Evolutionary conservation across 2,113 vertebrate genomes (phyloP).

Genomic region (Progne subis): DNA sequence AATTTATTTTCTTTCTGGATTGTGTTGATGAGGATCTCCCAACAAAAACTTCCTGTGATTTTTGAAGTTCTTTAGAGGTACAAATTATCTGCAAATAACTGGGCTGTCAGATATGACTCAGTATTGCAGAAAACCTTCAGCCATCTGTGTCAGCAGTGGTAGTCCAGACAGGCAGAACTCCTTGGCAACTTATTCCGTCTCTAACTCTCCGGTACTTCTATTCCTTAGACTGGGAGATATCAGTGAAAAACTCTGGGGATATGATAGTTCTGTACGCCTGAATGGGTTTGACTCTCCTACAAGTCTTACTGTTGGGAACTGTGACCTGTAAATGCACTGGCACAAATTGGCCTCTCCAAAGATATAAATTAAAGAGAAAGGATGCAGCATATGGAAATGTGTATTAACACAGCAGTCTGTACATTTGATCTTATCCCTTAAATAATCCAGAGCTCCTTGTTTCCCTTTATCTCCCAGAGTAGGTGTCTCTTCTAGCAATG

Average conservation of each 20-base stretch:
- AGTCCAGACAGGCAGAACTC: not conserved
- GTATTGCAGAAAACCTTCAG: not conserved
- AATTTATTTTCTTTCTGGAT: not conserved
- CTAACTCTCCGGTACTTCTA: not conserved
- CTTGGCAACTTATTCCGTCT: not conserved
- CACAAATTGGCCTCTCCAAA: not conserved
- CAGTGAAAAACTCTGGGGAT: not conserved
- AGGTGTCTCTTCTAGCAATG: not conserved
- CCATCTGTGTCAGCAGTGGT: not conserved
- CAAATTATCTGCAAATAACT: not conserved
- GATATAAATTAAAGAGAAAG: not conserved
- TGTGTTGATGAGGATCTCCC: not conserved
- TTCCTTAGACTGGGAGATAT: not conserved
- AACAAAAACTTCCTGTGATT: not conserved
- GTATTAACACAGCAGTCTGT: not conserved
- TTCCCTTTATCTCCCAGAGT: not conserved
- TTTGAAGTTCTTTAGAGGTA: not conserved
- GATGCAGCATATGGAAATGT: not conserved
- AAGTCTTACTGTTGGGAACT: not conserved
- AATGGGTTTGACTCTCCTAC: not conserved
- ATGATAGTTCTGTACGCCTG: not conserved
- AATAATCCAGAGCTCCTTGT: not conserved
- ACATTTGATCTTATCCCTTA: not conserved
- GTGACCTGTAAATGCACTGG: not conserved
- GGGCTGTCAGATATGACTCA: not conserved